These are phyloP conservation scores for Autographa gamma DNA, from an alignment of 2,888 invertebrate genomes.

Conservation along the genomic window DNA sequence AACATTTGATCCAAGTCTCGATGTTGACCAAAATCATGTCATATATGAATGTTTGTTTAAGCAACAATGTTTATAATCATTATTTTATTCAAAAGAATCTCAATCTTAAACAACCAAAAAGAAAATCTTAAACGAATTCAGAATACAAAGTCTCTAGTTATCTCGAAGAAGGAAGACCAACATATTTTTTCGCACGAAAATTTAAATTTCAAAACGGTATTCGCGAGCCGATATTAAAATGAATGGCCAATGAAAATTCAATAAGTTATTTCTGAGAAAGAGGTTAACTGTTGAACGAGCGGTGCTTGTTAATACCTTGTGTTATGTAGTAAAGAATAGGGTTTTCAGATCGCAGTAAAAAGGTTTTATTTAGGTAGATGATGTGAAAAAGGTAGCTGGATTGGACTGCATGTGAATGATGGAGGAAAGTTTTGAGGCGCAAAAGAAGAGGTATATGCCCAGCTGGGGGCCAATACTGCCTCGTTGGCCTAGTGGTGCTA, in stretches of 20 bases:
- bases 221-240: conserved; percentile 14
- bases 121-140: neutral
- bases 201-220: conserved; percentile 15
- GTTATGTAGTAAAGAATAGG: neutral
- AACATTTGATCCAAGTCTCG: too few relatives aligned
- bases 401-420: neutral
- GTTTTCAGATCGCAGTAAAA: too few relatives aligned
- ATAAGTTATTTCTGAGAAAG: conserved; percentile 35
- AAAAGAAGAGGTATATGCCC: neutral
- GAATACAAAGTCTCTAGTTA: neutral
- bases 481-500: too few relatives aligned
- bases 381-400: neutral
- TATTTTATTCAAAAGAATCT: too few relatives aligned
- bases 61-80: too few relatives aligned
- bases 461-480: too few relatives aligned
- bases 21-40: too few relatives aligned
- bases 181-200: conserved; percentile 8
- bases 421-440: neutral
- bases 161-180: neutral
- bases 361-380: too few relatives aligned
- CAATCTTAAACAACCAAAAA: too few relatives aligned
- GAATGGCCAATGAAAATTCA: conserved; percentile 51
- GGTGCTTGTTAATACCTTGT: conserved; percentile 8
- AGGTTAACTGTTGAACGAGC: conserved; percentile 23
- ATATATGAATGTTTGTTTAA: too few relatives aligned